phyloP scores from a whole-genome alignment of 2,797 vertebrate species.

The Manis javanica region DNA sequence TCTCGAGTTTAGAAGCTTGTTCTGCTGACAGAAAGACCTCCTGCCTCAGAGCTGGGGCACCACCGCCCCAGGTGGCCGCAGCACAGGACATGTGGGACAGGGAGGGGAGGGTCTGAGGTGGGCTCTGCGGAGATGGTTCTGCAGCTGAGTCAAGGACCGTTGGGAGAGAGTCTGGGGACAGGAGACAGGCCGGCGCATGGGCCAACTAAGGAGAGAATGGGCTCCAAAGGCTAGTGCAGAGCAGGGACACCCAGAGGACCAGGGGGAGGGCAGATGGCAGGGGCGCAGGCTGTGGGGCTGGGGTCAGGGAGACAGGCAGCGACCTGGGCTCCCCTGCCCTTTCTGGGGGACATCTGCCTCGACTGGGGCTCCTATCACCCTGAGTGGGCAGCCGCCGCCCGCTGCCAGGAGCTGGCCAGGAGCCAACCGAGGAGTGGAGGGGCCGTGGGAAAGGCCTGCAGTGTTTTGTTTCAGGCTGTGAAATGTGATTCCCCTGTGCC shows the following conservation, averaged over 20 bases:
- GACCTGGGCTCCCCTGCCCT: neutral
- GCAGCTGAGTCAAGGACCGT: neutral
- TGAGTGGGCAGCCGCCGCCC: neutral
- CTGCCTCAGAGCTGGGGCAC: neutral
- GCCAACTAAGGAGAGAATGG: neutral
- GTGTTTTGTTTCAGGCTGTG: neutral
- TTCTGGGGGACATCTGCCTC: neutral
- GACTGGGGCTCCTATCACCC: neutral
- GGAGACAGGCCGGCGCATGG: neutral
- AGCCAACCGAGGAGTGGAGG: no score
- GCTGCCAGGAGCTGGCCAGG: no score
- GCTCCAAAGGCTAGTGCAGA: neutral
- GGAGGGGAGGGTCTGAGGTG: neutral
- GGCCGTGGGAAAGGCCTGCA: rapidly evolving
- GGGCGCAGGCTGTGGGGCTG: rapidly evolving
- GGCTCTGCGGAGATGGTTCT: neutral
- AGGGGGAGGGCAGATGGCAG: rapidly evolving
- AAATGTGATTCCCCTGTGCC: neutral
- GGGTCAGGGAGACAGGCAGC: neutral
- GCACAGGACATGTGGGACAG: neutral
- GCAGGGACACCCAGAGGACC: neutral
- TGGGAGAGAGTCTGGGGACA: neutral
- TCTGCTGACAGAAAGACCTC: neutral
- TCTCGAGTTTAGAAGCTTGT: neutral
- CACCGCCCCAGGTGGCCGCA: rapidly evolving